Evolutionary conservation across 2,888 invertebrate species (phyloP), one percentile per base, ranked within the genome.

Genomic region (Drosophila flavopinicola): DNA sequence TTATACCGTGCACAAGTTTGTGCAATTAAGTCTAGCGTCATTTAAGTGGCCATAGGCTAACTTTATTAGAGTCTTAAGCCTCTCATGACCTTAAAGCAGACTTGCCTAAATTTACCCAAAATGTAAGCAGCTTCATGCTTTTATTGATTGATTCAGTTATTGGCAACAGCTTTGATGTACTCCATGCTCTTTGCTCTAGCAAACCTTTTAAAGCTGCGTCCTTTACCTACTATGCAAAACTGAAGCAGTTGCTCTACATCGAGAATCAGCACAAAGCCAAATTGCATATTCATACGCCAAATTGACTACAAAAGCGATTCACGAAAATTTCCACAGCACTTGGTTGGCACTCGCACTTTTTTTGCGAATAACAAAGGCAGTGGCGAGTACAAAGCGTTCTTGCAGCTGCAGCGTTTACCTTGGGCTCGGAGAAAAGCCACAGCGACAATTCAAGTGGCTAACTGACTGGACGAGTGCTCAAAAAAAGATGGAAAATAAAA

Each of bases 241-340:
- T 44, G 11, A 48, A 49, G 68, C 33, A 38, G 54, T 41, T 33
- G 15, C 23, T 32, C 17, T 17, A 6, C n/a, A 11, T 32, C 27
- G 15, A 56, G 11, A 30, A 32, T n/a, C 29, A 24, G 27, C 24
- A 27, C 30, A 37, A 64, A 51, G 37, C 20, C 27, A 57, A 66
- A 72, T 66, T 83, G 68, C 76, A 79, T 79, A 79, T 80, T 80
- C 72, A 79, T 75, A 69, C 64, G 63, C 25, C 56, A 41, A 66
- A 61, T 57, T 70, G 51, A 72, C 42, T 66, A 65, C 66, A 63
- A 74, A 69, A 66, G 56, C 66, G 32, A 9, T 63, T 25, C 42
- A 35, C 49, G 32, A 66, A 56, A 37, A 53, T 60, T 38, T 10
- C 15, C 38, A 13, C 41, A 48, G 39, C 67, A 51, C 45, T 66